A percentile compares a stretch with the other conserved stretches of the same genome.
Conservation (phyloP, 2,113 vertebrate genomes). For the Rhabdomys dilectus region DNA sequence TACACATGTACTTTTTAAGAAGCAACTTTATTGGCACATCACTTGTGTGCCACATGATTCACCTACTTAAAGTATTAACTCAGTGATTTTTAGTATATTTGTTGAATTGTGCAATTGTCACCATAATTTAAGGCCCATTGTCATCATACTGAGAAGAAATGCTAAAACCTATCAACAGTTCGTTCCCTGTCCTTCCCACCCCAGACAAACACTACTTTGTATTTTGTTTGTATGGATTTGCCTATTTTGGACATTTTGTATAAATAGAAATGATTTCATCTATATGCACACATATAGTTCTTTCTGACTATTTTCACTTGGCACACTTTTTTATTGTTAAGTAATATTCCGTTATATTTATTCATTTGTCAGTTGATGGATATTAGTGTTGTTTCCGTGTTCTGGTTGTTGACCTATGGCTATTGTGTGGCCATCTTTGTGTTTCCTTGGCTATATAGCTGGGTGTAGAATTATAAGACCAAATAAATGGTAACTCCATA, state of each 20-base stretch:
- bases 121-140: slow-evolving; percentile 27
- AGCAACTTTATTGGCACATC: slow-evolving; percentile 33
- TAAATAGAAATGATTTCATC: not conserved
- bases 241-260: not conserved
- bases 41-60: not conserved
- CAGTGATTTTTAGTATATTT: not conserved
- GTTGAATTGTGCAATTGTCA: not conserved
- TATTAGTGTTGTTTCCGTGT: not conserved
- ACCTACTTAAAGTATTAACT: not conserved
- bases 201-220: not conserved
- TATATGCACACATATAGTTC: not conserved
- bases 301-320: slow-evolving; percentile 21
- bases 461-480: not conserved
- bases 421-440: not conserved
- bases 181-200: not conserved
- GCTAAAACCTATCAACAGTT: not conserved
- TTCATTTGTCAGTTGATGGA: not conserved
- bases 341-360: not conserved
- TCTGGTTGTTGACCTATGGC: not conserved
- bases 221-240: not conserved
- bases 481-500: not conserved
- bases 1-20: not conserved
- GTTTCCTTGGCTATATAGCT: not conserved
- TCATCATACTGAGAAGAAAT: not conserved
- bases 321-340: not conserved